Percentiles rank a stretch among this genome's conserved stretches.
Conservation (phyloP, 2,113 vertebrate genomes). For the Tachysurus vachellii region DNA sequence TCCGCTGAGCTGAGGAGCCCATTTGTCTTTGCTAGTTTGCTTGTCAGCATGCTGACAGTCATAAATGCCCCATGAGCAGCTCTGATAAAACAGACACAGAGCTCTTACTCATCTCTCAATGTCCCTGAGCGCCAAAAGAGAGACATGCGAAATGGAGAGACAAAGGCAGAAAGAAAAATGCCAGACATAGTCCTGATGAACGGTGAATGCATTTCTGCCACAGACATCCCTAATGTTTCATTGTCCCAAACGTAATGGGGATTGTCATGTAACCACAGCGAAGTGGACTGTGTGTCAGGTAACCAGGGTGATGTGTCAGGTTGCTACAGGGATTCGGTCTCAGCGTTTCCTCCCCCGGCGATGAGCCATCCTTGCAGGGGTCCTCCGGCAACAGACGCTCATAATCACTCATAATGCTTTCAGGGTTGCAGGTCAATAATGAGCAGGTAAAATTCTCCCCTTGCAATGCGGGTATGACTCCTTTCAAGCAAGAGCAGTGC, state of each 20-base stretch:
- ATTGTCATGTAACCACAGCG: constrained; percentile 44
- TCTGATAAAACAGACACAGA: constrained; percentile 45
- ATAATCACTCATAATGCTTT: constrained; percentile 88
- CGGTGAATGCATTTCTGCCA: background rate
- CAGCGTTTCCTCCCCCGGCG: constrained; percentile 53
- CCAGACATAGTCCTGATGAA: background rate
- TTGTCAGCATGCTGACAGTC: constrained; percentile 49
- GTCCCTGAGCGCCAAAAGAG: constrained; percentile 8
- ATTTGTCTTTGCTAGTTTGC: constrained; percentile 53
- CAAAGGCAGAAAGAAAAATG: background rate
- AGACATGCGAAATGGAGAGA: constrained; percentile 2
- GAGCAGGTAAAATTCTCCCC: constrained; percentile 72
- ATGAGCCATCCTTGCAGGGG: constrained; percentile 77
- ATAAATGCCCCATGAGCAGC: constrained; percentile 49
- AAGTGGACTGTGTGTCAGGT: background rate
- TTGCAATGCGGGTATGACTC: constrained; percentile 3
- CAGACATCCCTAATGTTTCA: constrained; percentile 12
- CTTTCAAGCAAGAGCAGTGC: background rate
- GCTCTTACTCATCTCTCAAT: constrained; percentile 38
- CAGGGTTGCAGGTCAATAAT: constrained; percentile 81
- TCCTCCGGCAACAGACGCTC: constrained; percentile 73
- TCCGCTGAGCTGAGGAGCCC: constrained; percentile 22
- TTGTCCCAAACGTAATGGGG: constrained; percentile 27
- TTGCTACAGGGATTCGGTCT: constrained; percentile 41
- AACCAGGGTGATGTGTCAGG: constrained; percentile 12